A percentile compares a stretch with the other conserved stretches of the same genome.
Evolutionary conservation across 2,888 invertebrate genomes (phyloP).

Genomic region (Drosophila emarginata): DNA sequence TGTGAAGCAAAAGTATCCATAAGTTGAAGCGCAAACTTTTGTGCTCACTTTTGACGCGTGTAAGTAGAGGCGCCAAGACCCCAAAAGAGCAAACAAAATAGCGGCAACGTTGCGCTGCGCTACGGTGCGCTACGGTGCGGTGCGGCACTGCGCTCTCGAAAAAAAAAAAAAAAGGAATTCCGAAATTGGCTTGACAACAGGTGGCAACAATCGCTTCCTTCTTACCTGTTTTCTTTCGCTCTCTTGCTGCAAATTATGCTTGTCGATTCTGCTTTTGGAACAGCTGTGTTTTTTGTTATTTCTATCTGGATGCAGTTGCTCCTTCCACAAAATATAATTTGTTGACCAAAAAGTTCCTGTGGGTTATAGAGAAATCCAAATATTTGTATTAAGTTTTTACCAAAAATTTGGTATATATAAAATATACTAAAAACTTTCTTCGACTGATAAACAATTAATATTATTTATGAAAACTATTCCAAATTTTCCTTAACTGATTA

Average conservation of each 20-base stretch:
- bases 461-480: too few relatives aligned
- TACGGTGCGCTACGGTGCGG: too few relatives aligned
- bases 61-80: neutral
- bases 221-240: slow-evolving; percentile 30
- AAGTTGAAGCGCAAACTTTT: slow-evolving; percentile 62
- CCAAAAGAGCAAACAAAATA: slow-evolving; percentile 7
- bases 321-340: neutral
- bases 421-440: too few relatives aligned
- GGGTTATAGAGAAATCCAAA: neutral
- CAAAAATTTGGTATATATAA: neutral
- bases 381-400: neutral
- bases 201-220: slow-evolving; percentile 42
- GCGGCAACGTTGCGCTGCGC: neutral
- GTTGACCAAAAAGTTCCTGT: slow-evolving; percentile 4
- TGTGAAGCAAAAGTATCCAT: slow-evolving; percentile 34
- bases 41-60: slow-evolving; percentile 71
- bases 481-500: too few relatives aligned
- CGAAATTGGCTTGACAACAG: slow-evolving; percentile 52
- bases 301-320: neutral
- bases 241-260: slow-evolving; percentile 14
- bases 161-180: slow-evolving; percentile 3
- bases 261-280: slow-evolving; percentile 18
- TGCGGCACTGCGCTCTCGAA: neutral
- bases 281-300: slow-evolving; percentile 15
- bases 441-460: too few relatives aligned